Evolutionary conservation across 2,113 vertebrate genomes (phyloP), one percentile per base, ranked within the genome.

Genomic region (Montifringilla adamsi): DNA sequence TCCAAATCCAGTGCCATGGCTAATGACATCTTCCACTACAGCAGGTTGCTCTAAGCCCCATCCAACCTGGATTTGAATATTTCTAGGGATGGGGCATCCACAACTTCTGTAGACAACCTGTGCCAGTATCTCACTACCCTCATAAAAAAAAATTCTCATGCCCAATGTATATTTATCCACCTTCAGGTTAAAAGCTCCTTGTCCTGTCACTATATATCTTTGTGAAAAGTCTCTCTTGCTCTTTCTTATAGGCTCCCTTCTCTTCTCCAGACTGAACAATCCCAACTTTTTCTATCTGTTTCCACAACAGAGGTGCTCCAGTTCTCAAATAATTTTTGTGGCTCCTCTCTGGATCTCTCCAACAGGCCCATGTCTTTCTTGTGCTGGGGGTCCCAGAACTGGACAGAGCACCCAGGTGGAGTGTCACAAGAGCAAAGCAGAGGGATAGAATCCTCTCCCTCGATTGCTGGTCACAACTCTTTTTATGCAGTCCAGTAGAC

Each of bases 401-500:
- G 39, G 35, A 55, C 11, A 15, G 24, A 63, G 52, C 2, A 23
- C 16, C 1, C 37, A 44, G 17, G 19, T 31, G 17, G 11, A 9
- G 13, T 80, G 22, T 80, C 33, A n/a, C 2, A 5, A 33, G 11
- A 84, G 35, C 12, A 8, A 9, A 75, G 7, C 0, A 58, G 37
- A 63, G 26, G 7, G 17, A 5, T 1, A 72, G 35, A 93, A 55
- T 6, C 26, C 63, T 21, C 24, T 86, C 43, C 6, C 11, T 55
- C 0, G 0, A 10, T 8, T 55, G 12, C n/a, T 74, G 22, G 20
- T 13, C 50, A 58, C 10, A 13, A 23, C 47, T 41, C 15, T 56
- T 70, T 62, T 44, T 4, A 26, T 44, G 14, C 24, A 72, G 14
- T n/a, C 46, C 17, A 35, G 43, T 15, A 43, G 19, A 30, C 1